Percentiles rank a stretch among this genome's conserved stretches.
phyloP scores from a whole-genome alignment of 2,888 invertebrate species.

The Agriotes lineatus region DNA sequence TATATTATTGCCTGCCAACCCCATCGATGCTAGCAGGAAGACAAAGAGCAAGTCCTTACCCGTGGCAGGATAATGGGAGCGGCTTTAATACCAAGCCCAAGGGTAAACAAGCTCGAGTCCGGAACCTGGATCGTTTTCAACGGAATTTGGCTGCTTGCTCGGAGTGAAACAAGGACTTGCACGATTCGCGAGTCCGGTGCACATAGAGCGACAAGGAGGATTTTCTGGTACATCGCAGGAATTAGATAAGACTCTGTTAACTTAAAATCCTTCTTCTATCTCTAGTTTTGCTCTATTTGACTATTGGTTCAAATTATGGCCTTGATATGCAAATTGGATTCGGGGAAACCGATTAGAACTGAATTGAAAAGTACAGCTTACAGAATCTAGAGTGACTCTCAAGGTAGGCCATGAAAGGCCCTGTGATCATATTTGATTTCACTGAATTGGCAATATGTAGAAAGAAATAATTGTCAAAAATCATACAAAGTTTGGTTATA shows the following conservation, averaged over 20 bases:
- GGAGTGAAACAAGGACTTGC: conserved; percentile 9
- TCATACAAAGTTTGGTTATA: too few species aligned
- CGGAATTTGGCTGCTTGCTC: conserved; percentile 20
- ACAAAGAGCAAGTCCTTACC: conserved; percentile 27
- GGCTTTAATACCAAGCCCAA: conserved; percentile 21
- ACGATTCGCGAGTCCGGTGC: conserved; percentile 5
- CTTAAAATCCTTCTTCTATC: conserved; percentile 19
- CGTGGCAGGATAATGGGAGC: conserved; percentile 8
- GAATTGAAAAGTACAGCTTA: too few species aligned
- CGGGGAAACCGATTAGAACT: not conserved
- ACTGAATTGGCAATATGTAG: too few species aligned
- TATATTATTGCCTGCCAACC: conserved; percentile 23
- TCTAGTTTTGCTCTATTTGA: conserved; percentile 23
- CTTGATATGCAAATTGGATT: conserved; percentile 24
- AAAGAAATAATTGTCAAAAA: too few species aligned
- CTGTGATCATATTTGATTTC: too few species aligned
- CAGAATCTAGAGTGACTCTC: too few species aligned
- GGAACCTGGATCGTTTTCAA: conserved; percentile 28
- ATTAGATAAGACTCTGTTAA: conserved; percentile 16
- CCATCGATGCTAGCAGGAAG: conserved; percentile 16
- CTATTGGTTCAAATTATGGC: conserved; percentile 1
- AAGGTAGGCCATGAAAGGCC: too few species aligned
- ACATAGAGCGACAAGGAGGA: not conserved
- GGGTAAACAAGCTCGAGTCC: conserved; percentile 23
- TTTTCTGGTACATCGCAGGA: too few species aligned